Conservation (phyloP, 2,113 vertebrate genomes). For the Danio rerio region GRCz12tu NC_133180.1:19884501-19885000, state of each 20-base stretch:
- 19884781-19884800: not conserved
- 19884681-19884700: constrained; percentile 44
- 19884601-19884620: constrained; percentile 84
- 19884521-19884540: constrained; percentile 79
- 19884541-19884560: constrained; percentile 86
- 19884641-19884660: constrained; percentile 57
- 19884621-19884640: constrained; percentile 60
- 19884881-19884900: not conserved
- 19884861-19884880: not conserved
- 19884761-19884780: not conserved
- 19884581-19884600: constrained; percentile 84
- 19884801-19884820: not conserved
- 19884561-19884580: constrained; percentile 87
- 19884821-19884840: constrained; percentile 8
- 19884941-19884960: constrained; percentile 32
- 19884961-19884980: constrained; percentile 38
- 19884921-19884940: constrained; percentile 34
- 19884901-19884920: constrained; percentile 14
- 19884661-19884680: constrained; percentile 29
- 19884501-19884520: constrained; percentile 35
- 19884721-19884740: constrained; percentile 27
- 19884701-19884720: not conserved
- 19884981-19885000: constrained; percentile 61
- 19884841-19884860: not conserved
- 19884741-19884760: constrained; percentile 36